Evolutionary conservation across 1,140 invertebrate species (phyloP), one percentile per base, ranked within the genome.

Genomic region (Teleopsis dalmanni): DNA sequence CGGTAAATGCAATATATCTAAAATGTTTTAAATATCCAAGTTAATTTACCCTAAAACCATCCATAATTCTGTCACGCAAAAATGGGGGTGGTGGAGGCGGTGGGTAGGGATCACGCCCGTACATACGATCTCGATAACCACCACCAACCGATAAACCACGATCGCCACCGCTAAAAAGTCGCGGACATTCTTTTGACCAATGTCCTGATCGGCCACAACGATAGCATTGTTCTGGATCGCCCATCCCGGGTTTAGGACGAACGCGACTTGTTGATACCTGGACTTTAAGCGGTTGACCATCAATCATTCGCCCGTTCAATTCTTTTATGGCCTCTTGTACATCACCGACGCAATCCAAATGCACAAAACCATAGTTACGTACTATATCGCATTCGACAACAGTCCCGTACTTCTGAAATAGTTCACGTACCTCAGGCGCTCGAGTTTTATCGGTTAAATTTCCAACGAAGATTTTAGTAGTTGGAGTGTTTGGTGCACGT

Each of bases 151-250:
- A 54, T 56, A 58, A 37, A 58, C 62, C 51, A 33, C 67, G 62
- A 49, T 60, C 62, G 51, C 64, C 64, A 62, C 84, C 82, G 60
- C 83, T 83, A 52, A 81, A 83, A 71, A 81, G 79, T 62, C 81
- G 81, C 49, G 88, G 88, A 74, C 90, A 92, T 73, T 93, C 88
- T 79, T 91, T 92, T 56, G 88, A 93, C 91, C 91, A 95, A 76
- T 95, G 91, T 54, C 91, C 91, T 60, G 87, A 87, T 70, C 87
- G 81, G 48, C 91, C 91, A 79, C 91, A 95, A 72, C 90, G 81
- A 75, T 92, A 95, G 76, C 91, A 95, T 69, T 91, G 88, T 68
- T 91, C 90, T 65, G 90, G 88, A 73, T 92, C 89, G 58, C 91
- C 91, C 91, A 95, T 95, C 55, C 91, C 91, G 56, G 91, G 90